Evolutionary conservation across 2,113 vertebrate species (phyloP), one percentile per base, ranked within the genome.

Genomic region (Gallinago undulata): DNA sequence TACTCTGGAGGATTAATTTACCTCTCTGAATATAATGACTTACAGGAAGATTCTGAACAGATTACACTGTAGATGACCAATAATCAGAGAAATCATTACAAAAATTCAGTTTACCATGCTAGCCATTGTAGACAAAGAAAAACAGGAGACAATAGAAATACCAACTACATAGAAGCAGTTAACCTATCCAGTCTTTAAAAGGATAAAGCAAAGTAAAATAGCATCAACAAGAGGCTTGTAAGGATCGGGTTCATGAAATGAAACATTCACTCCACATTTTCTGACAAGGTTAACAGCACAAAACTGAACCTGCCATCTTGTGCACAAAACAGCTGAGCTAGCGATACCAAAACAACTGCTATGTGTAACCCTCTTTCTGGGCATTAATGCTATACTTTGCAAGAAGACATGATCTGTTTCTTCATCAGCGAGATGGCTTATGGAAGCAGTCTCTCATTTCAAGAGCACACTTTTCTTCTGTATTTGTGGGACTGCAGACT

Each of bases 371-470:
- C 19, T 37, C 22, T 86, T 59, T 66, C 67, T 68, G 84, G 28
- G 31, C 33, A 51, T 30, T 67, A 87, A 62, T 0, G 0, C 11
- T 56, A 28, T 43, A 39, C n/a, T 70, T 84, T 51, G 24, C 37
- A 86, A 77, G 31, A 89, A n/a, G 47, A 67, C 30, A 51, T 12
- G 56, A 62, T 73, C 31, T 70, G n/a, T 3, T 77, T 77, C 68
- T 37, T 77, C 2, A 1, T 43, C 75, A 70, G 25, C 74, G 53
- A 90, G 37, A 74, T 25, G 13, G 28, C 25, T 81, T 77, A 37
- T 43, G 31, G 57, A 68, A 86, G 39, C 28, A 86, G 14, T 50
- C 41, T 55, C 12, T 75, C 51, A 57, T 92, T 70, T 81, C 88
- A 80, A 89, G 31, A 92, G 60, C 11, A 33, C 10, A 84, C 2